Evolutionary conservation across 2,113 vertebrate genomes (phyloP).

Genomic region (Seriola quinqueradiata): DNA sequence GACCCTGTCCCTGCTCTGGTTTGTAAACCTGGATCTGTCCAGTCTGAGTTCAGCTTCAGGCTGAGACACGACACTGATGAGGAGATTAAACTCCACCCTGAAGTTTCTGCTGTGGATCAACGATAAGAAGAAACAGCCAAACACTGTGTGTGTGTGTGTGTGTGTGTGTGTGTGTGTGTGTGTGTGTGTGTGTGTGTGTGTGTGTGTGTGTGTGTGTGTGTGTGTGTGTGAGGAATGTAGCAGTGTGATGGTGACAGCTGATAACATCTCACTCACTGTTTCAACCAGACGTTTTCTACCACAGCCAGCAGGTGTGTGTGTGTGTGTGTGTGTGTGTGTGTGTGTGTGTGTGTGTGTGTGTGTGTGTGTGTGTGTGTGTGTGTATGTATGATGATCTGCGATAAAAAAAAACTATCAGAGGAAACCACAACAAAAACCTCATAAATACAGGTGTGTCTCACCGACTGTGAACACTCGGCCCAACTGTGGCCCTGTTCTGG

Average conservation of each 20-base stretch:
- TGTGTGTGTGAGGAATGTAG: background rate
- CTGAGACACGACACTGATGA: background rate
- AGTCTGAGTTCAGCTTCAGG: background rate
- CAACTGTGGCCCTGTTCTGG: background rate
- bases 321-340: too few species aligned
- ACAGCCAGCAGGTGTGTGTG: constrained; percentile 4
- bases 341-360: too few species aligned
- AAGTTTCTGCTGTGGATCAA: background rate
- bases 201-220: too few species aligned
- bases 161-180: too few species aligned
- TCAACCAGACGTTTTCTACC: background rate
- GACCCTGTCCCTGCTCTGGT: too few species aligned
- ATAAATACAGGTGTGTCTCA: background rate
- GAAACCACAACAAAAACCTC: background rate
- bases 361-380: too few species aligned
- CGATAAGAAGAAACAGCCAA: constrained; percentile 4
- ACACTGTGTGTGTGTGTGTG: background rate
- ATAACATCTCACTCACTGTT: constrained; percentile 19
- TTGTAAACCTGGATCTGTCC: background rate
- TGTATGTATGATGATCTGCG: background rate
- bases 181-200: too few species aligned
- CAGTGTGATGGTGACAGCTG: background rate
- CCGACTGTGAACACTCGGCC: background rate
- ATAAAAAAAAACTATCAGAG: background rate
- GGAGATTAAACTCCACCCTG: background rate